Percentiles rank a stretch among this genome's conserved stretches.
Evolutionary conservation across 2,797 vertebrate species (phyloP).

Genomic region (Threskiornis aethiopicus): DNA sequence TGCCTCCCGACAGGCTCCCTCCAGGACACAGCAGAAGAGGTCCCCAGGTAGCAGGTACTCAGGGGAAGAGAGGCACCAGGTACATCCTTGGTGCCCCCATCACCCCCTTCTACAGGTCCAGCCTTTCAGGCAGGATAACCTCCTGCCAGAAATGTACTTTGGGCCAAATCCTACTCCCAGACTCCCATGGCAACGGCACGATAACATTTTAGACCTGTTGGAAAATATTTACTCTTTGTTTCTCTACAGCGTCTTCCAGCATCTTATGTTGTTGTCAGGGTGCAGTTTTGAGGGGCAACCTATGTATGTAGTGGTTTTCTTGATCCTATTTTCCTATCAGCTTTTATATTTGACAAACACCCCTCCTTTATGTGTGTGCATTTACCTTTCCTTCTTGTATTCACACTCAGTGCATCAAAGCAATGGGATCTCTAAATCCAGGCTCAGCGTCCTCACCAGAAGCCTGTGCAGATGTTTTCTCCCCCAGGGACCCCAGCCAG

Average conservation of each 20-base stretch:
- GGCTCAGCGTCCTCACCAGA: background rate
- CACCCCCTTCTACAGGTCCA: background rate
- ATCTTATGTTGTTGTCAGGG: background rate
- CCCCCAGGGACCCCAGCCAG: background rate
- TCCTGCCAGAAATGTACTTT: background rate
- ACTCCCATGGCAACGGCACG: background rate
- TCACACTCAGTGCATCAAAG: background rate
- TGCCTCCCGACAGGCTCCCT: background rate
- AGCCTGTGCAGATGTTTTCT: background rate
- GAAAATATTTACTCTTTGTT: background rate
- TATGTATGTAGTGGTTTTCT: background rate
- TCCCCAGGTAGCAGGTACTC: background rate
- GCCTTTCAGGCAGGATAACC: rapidly evolving
- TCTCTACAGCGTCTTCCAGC: background rate
- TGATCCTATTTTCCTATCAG: background rate
- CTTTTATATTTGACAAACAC: background rate
- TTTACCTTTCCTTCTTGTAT: background rate
- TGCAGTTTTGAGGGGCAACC: background rate
- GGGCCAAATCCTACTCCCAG: background rate
- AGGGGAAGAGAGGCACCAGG: background rate
- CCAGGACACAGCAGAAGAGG: background rate
- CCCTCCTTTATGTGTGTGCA: background rate
- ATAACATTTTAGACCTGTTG: background rate
- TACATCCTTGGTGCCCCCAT: rapidly evolving
- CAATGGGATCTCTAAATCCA: background rate